Base-by-base conservation (phyloP, 1,140 invertebrate species). In the Helicoverpa zea region DNA sequence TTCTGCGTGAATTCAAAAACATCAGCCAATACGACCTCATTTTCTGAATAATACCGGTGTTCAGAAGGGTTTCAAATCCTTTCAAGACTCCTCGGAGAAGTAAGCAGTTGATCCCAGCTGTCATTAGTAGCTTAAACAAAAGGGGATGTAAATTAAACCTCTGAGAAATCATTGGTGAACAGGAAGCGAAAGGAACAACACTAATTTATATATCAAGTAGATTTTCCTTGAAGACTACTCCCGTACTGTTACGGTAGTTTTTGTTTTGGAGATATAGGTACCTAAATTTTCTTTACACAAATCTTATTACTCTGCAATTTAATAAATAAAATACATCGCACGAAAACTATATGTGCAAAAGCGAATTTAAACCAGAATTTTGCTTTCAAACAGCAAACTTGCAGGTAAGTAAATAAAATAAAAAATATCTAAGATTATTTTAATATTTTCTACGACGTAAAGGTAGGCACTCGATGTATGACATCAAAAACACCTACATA, bases 81-180 rank as follows among this genome's bases (percentile, higher is more conserved):
- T 70, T 52, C 66, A 52, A n/a, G 7, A 30, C 13, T 54, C 18
- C 49, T 70, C 52, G 16, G 47, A 52, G 49, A 70, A 30, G 66
- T 70, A 70, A 52, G 66, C 66, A 16, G 66, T 52, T 70, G 66
- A 70, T 11, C 66, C 66, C 47, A 14, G 49, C 18, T 70, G 66
- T 70, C 66, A 70, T 70, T 70, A 70, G 18, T 5, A 29, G 66
- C 66, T 70, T 70, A 52, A 68, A 52, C 49, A 29, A 29, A 23
- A 70, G 66, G 49, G 66, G 13, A 70, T 70, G 13, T 70, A 70
- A 51, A 52, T 66, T 49, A 66, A 66, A 66, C 63, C 43, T 47
- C 43, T n/a, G 35, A 43, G 35, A 43, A 43, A 43, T 43, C 35
- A 43, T 43, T 30, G 47, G 63, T 18, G 9, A 18, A 47, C 35